A percentile compares a stretch with the other conserved stretches of the same genome.
Evolutionary conservation across 2,888 invertebrate genomes (phyloP).

Genomic region (Alloscopus bannaensis): DNA sequence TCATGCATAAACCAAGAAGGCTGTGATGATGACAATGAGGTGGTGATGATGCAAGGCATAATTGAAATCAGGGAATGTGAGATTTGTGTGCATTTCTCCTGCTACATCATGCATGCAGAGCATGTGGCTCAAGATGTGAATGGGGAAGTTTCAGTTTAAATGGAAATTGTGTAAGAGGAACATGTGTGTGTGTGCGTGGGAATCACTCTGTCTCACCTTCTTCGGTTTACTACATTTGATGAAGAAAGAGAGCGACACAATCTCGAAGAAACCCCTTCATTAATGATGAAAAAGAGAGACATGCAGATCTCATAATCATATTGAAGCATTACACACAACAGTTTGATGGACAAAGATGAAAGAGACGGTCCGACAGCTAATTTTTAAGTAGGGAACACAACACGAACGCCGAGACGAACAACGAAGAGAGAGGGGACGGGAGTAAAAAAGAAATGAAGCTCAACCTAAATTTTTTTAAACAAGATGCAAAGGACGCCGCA

Average conservation of each 20-base stretch:
- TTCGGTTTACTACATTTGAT: too few species aligned
- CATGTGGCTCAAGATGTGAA: neutral
- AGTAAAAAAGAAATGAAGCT: constrained; percentile 15
- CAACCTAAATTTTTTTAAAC: constrained; percentile 62
- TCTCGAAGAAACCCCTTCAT: constrained; percentile 48
- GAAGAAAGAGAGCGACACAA: constrained; percentile 16
- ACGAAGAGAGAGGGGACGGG: too few species aligned
- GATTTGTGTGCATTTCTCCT: too few species aligned
- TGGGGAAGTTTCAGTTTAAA: neutral
- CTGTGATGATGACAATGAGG: constrained; percentile 35
- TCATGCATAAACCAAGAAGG: constrained; percentile 42
- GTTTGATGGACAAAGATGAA: constrained; percentile 24
- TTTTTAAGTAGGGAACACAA: constrained; percentile 21
- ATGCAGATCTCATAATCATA: constrained; percentile 39
- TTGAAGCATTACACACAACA: neutral
- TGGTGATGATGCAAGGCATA: constrained; percentile 15
- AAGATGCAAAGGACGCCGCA: constrained; percentile 61
- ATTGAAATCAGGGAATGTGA: constrained; percentile 1
- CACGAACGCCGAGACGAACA: too few species aligned
- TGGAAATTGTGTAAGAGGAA: neutral
- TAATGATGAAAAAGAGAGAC: constrained; percentile 39
- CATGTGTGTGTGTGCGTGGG: constrained; percentile 41
- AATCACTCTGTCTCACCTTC: constrained; percentile 18
- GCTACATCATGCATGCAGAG: neutral
- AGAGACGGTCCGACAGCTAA: constrained; percentile 49